These are phyloP conservation scores for Chironomus striatipennis DNA, from an alignment of 1,140 invertebrate genomes.

Conservation along the genomic window DNA sequence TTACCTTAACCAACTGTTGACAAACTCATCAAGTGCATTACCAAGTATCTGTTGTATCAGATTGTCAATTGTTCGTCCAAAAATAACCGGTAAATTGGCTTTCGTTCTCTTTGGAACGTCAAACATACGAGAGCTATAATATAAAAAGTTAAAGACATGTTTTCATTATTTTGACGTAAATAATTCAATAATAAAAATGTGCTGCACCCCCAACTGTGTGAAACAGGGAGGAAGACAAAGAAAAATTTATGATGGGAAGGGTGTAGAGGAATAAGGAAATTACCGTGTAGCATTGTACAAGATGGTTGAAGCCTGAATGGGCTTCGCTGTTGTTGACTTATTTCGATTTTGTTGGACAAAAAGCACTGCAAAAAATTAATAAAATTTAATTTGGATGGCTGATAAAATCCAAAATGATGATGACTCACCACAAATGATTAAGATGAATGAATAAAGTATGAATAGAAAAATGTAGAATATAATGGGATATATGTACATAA, in stretches of 20 bases:
- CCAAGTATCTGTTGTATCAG: constrained; percentile 76
- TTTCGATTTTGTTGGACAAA: constrained; percentile 12
- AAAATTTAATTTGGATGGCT: neutral
- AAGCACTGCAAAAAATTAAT: neutral
- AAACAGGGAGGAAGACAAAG: neutral
- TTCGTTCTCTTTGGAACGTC: constrained; percentile 38
- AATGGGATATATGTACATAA: constrained; percentile 39
- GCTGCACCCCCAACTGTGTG: too few relatives aligned
- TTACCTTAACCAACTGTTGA: constrained; percentile 60
- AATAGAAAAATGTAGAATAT: constrained; percentile 39
- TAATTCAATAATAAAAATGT: neutral
- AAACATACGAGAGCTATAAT: constrained; percentile 35
- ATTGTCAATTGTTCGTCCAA: constrained; percentile 71
- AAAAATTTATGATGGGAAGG: neutral
- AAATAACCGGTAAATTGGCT: constrained; percentile 58
- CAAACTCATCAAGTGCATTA: constrained; percentile 67
- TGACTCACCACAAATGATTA: constrained; percentile 36
- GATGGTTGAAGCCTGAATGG: constrained; percentile 32
- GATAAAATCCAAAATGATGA: neutral
- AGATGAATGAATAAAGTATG: constrained; percentile 35
- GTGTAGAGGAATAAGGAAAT: too few relatives aligned
- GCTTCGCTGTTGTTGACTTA: neutral
- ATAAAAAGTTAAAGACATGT: neutral
- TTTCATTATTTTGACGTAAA: neutral
- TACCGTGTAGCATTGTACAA: constrained; percentile 40